Evolutionary conservation across 2,797 vertebrate genomes (phyloP).

Genomic region (Myotis findleyi): DNA sequence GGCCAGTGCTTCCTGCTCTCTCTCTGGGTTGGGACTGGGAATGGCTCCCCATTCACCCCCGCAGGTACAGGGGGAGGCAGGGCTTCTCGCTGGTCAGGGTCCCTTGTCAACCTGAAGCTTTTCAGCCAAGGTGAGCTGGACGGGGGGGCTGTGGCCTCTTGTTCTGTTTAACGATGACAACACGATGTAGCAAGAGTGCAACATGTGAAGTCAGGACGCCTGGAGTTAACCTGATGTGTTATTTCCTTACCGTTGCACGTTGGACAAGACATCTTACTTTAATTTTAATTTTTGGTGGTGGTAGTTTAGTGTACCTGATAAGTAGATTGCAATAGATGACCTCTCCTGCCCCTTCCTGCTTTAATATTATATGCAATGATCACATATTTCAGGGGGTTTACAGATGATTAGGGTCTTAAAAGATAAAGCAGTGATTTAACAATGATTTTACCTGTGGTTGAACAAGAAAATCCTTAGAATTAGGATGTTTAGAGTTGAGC

Average conservation of each 20-base stretch:
- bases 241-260: not conserved
- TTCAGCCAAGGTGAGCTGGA: not conserved
- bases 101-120: not conserved
- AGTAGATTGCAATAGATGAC: not conserved
- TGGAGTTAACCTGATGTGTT: not conserved
- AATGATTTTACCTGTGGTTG: not conserved
- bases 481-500: not conserved
- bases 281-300: not conserved
- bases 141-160: not conserved
- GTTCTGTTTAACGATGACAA: not conserved
- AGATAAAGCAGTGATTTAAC: not conserved
- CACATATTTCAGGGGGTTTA: not conserved
- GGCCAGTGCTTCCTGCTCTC: not conserved
- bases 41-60: not conserved
- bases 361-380: not conserved
- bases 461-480: slow-evolving; percentile 29
- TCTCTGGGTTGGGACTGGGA: not conserved
- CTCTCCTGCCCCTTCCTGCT: not conserved
- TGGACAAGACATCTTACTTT: not conserved
- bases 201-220: rapidly evolving
- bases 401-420: slow-evolving; percentile 14
- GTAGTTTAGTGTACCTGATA: not conserved
- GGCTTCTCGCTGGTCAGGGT: not conserved
- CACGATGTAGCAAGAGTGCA: not conserved
- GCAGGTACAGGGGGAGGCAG: not conserved